These are phyloP conservation scores for Thripadectes ignobilis DNA, from an alignment of 2,797 vertebrate species.

Conservation along the genomic window DNA sequence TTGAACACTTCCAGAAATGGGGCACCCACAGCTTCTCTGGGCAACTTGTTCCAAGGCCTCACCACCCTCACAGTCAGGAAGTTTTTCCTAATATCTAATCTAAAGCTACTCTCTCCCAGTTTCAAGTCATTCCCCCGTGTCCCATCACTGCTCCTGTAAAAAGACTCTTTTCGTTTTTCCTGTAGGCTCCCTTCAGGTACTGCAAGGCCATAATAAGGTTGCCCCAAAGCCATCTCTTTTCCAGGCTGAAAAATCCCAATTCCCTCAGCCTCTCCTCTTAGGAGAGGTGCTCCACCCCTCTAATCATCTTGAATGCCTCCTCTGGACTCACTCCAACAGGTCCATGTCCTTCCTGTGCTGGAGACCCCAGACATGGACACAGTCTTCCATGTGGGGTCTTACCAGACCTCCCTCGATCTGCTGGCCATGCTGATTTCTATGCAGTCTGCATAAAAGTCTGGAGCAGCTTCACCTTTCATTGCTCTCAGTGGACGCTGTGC, in stretches of 20 bases:
- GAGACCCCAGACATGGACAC: not conserved
- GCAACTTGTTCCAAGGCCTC: not conserved
- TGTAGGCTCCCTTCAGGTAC: not conserved
- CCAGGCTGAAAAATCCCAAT: not conserved
- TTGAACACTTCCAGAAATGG: not conserved
- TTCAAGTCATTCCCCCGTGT: not conserved
- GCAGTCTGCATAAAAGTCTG: not conserved
- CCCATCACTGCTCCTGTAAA: not conserved
- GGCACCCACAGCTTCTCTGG: accelerated
- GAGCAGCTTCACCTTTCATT: not conserved
- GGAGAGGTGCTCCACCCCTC: not conserved
- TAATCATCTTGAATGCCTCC: not conserved
- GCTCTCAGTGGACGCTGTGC: accelerated
- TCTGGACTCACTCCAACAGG: not conserved
- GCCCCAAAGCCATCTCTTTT: not conserved
- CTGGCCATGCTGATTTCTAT: not conserved
- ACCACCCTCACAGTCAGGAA: not conserved
- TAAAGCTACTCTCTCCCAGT: not conserved
- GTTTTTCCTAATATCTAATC: not conserved
- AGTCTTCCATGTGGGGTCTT: not conserved
- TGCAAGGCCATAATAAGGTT: not conserved
- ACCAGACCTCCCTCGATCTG: not conserved
- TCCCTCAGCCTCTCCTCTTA: not conserved
- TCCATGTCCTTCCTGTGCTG: not conserved
- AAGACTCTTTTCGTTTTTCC: not conserved